A percentile compares a stretch with the other conserved stretches of the same genome.
Evolutionary conservation across 1,140 invertebrate species (phyloP).

Genomic region (Paracyclopina nana): DNA sequence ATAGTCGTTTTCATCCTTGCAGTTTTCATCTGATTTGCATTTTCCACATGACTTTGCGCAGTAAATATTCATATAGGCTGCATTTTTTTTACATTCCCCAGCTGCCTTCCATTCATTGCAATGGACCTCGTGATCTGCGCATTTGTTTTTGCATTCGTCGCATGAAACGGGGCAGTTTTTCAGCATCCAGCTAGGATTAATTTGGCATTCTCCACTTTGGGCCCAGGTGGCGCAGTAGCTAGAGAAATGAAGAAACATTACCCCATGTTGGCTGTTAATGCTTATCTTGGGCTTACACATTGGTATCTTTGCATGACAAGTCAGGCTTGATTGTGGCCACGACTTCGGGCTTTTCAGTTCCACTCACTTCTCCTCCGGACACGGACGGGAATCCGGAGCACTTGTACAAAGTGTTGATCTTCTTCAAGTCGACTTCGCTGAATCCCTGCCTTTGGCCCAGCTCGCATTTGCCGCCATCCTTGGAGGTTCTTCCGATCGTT

Average conservation of each 20-base stretch:
- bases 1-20: slow-evolving; percentile 23
- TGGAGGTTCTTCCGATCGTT: too few species aligned
- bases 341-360: neutral
- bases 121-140: slow-evolving; percentile 22
- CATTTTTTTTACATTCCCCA: slow-evolving; percentile 20
- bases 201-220: slow-evolving; percentile 24
- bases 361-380: neutral
- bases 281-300: neutral
- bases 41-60: slow-evolving; percentile 21
- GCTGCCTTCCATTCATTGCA: slow-evolving; percentile 23
- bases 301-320: neutral
- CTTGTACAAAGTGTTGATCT: slow-evolving; percentile 32
- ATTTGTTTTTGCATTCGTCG: slow-evolving; percentile 23
- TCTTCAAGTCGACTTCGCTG: slow-evolving; percentile 28
- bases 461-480: too few species aligned
- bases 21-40: slow-evolving; percentile 16
- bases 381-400: slow-evolving; percentile 20
- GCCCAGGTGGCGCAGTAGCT: slow-evolving; percentile 24
- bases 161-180: slow-evolving; percentile 27
- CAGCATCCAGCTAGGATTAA: slow-evolving; percentile 27
- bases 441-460: slow-evolving; percentile 31
- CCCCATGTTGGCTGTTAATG: neutral
- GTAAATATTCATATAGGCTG: slow-evolving; percentile 24
- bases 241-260: slow-evolving; percentile 15
- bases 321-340: neutral